Percentiles rank a stretch among this genome's conserved stretches.
Conservation (phyloP, 2,888 invertebrate species). For the Lasioglossum leucozonium region DNA sequence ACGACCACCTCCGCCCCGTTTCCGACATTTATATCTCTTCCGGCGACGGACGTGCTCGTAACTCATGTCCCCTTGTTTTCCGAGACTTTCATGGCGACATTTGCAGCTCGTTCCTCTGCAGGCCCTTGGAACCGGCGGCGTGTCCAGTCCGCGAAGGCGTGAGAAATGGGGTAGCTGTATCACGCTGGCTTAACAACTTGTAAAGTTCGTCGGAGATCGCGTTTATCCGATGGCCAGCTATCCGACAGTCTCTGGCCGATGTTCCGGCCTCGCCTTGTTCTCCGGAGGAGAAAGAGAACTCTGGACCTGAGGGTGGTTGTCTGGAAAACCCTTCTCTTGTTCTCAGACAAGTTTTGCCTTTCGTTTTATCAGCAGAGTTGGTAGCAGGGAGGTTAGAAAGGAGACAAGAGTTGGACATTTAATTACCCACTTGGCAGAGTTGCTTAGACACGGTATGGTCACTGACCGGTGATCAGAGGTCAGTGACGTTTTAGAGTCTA, state of each 20-base stretch:
- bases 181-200: slow-evolving; percentile 27
- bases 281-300: background rate
- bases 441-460: background rate
- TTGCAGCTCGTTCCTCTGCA: slow-evolving; percentile 45
- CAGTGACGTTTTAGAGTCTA: background rate
- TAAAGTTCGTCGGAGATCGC: slow-evolving; percentile 32
- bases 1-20: slow-evolving; percentile 27
- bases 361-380: background rate
- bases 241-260: background rate
- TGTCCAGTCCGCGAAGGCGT: background rate
- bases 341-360: background rate
- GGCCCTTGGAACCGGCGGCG: background rate
- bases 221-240: slow-evolving; percentile 17
- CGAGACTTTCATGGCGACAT: slow-evolving; percentile 54
- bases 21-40: slow-evolving; percentile 64
- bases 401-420: background rate
- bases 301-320: background rate
- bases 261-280: background rate
- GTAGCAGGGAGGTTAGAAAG: background rate
- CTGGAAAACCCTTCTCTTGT: background rate
- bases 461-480: background rate
- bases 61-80: slow-evolving; percentile 56
- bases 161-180: slow-evolving; percentile 31
- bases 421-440: background rate
- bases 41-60: slow-evolving; percentile 53